Conservation (phyloP, 2,113 vertebrate species). For the Gobio gobio region DNA sequence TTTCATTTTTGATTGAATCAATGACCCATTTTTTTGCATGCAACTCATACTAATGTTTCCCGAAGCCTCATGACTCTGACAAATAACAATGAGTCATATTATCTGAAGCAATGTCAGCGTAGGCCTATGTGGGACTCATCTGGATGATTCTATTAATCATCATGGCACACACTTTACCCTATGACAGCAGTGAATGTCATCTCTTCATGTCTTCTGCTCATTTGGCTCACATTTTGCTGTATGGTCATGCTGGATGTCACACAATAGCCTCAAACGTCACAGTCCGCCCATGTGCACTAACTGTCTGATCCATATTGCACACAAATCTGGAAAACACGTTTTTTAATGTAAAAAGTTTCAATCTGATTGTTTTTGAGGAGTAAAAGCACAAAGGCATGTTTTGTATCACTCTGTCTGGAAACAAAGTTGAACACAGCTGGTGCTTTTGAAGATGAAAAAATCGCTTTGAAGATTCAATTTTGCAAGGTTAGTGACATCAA, state of each 20-base stretch:
- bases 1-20: not conserved
- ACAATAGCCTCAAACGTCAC: not conserved
- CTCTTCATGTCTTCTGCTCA: not conserved
- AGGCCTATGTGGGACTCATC: constrained; percentile 23
- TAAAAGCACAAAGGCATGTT: not conserved
- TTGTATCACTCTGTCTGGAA: not conserved
- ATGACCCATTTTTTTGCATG: not conserved
- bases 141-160: not conserved
- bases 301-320: not conserved
- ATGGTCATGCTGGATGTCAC: not conserved
- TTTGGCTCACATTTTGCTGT: not conserved
- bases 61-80: not conserved
- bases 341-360: not conserved
- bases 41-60: not conserved
- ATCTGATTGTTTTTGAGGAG: not conserved
- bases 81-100: constrained; percentile 28
- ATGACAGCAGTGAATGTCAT: constrained; percentile 1
- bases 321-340: not conserved
- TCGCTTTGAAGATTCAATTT: not conserved
- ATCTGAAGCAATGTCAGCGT: not conserved
- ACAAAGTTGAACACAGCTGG: not conserved
- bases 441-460: not conserved
- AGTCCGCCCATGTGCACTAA: not conserved
- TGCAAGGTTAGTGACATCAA: not conserved
- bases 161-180: not conserved